Base-by-base conservation (phyloP, 2,113 vertebrate genomes). In the Oophaga pumilio region DNA sequence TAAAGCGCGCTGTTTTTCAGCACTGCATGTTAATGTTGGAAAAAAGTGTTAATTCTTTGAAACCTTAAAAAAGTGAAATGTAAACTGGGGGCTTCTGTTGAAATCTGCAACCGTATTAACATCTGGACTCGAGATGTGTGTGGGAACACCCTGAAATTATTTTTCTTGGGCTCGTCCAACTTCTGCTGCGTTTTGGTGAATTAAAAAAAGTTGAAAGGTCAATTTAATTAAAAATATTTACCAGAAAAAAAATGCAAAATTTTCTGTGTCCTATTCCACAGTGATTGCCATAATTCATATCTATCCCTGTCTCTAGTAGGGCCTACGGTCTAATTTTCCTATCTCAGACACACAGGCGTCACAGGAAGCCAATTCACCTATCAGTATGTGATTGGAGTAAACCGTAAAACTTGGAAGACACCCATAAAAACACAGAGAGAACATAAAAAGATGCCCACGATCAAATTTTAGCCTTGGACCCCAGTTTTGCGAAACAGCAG, bases 101-200 rank as follows among this genome's bases (percentile, higher is more conserved):
- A 88, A 90, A 85, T 91, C 87, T 88, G 69, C 89, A 90, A 90
- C 88, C 76, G 90, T 85, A 91, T 90, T 87, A 74, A 53, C 24
- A 59, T 91, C 91, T 86, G 86, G 90, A 87, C 71, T 87, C 66
- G 10, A 84, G 60, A 56, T 20, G 28, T 76, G 71, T 77, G 71
- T 76, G 66, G 71, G 89, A 90, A 88, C 90, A 85, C 64, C 69
- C 89, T 83, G 73, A 82, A 79, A 79, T 0, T 91, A 89, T 92
- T 95, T 94, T 90, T 92, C 91, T 94, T 95, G 92, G 93, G 92
- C 79, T 78, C 50, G 71, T 91, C 66, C 20, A 76, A 43, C 93
- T 93, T 64, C 89, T 90, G 87, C 62, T 28, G 84, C 91, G 91
- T 86, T 91, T 93, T 93, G 91, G 86, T 90, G 88, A 76, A 91